Base-by-base conservation (phyloP, 2,888 invertebrate species). In the Cephus runcator region DNA sequence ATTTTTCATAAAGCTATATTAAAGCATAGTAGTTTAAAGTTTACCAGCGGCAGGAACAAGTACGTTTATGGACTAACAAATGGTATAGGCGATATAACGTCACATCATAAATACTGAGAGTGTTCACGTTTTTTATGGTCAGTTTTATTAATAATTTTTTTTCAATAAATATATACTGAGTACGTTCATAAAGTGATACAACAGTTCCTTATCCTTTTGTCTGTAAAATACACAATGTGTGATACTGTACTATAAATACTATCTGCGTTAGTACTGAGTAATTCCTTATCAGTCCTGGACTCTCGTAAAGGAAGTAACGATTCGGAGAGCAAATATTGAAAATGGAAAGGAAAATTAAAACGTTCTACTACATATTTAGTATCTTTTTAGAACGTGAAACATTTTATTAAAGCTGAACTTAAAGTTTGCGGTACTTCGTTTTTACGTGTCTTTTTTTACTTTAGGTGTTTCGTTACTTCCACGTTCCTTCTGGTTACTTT, bases 361-460 rank as follows among this genome's bases (percentile, higher is more conserved):
- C 56, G 23, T 23, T 56, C 9, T 56, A 23, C 9, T 56, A 9
- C 23, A 6, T 9, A 23, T 56, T 23, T 56, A 23, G 56, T 23
- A 23, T 56, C 9, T 23, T 56, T 23, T 56, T 56, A 56, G 9
- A 56, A 1, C 23, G 9, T 23, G 23, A 56, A 23, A 23, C 23
- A 56, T 56, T 56, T 56, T 56, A 56, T 56, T 56, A 56, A 56
- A 9, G 23, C 23, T 56, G 9, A 23, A 56, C 56, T 23, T 23
- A 56, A 56, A 56, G 56, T 56, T 23, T 15, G 1, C 56, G 1
- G 23, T 23, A 6, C 68, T 71, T 78, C 31, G 1, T 73, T 56
- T 69, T 69, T 23, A 69, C 69, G 76, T 73, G 76, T 40, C 73
- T 68, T 76, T 73, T 81, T 36, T 56, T 73, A 71, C 79, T 77